Base-by-base conservation (phyloP, 2,888 invertebrate species). In the Euplagia quadripunctaria region DNA sequence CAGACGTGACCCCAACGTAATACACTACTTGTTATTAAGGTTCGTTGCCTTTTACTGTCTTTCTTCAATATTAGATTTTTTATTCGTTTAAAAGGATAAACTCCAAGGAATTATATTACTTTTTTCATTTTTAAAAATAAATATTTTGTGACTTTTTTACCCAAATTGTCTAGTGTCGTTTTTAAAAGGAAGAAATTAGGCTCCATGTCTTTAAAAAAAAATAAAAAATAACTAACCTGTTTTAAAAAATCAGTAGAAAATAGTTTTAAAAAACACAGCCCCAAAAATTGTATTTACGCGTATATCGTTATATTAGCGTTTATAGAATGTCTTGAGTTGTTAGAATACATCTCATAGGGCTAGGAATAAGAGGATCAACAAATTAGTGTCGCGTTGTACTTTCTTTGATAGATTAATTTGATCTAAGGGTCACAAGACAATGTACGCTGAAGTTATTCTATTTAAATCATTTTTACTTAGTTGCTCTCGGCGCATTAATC, bases 1-100 rank as follows among this genome's bases (percentile, higher is more conserved):
- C 79, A 85, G 79, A 83, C 80, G 80, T 78, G 85, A 76, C 80
- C 79, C 55, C 65, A 64, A 73, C 76, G 77, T 80, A 79, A 77
- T 79, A 79, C 64, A 77, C 76, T 51, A 80, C 74, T 84, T 80
- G 80, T 75, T 78, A 79, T 71, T 76, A 74, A 72, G 78, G 89
- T 86, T 88, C 87, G 79, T 85, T 86, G 84, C 74, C 85, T 81
- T 76, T 77, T 63, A 72, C 70, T 74, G 73, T 79, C 79, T 80
- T 74, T 80, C 81, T 82, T 63, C 70, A 74, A 81, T 75, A 85
- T 87, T 85, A 85, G 81, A 85, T 87, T 87, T 86, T 88, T 87
- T 85, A 82, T 74, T 31, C 81, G 82, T 84, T 66, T 79, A 73
- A 76, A 61, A 73, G 85, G 78, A 81, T 85, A 85, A 86, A 86